Conservation (phyloP, 1,140 invertebrate species). For the Streblospio benedicti region DNA sequence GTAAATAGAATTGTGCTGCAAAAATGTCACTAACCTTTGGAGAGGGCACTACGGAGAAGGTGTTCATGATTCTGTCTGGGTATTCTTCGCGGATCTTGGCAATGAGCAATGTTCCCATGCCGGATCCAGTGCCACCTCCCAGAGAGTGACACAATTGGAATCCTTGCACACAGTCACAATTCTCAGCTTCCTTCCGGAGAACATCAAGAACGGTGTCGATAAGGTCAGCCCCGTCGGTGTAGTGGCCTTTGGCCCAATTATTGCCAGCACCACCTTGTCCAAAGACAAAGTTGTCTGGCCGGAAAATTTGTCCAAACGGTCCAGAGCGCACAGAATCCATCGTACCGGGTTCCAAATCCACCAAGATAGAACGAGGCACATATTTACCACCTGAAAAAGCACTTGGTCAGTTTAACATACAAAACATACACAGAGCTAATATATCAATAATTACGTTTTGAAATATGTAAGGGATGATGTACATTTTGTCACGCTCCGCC, state of each 20-base stretch:
- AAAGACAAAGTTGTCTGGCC: slow-evolving; percentile 43
- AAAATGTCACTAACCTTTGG: slow-evolving; percentile 23
- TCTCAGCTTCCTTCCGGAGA: slow-evolving; percentile 40
- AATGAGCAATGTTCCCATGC: slow-evolving; percentile 70
- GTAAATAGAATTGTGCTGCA: no score
- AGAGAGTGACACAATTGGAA: slow-evolving; percentile 74
- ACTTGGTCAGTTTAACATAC: no score
- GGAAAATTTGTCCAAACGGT: slow-evolving; percentile 41
- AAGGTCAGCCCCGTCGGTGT: slow-evolving; percentile 66
- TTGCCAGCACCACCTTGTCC: slow-evolving; percentile 67
- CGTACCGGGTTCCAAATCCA: slow-evolving; percentile 55
- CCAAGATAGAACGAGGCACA: slow-evolving; percentile 75
- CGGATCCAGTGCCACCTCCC: slow-evolving; percentile 71
- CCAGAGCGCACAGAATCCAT: slow-evolving; percentile 44
- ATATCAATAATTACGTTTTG: no score
- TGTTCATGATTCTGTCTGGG: slow-evolving; percentile 49
- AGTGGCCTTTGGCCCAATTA: slow-evolving; percentile 85
- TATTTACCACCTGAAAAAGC: slow-evolving; percentile 60
- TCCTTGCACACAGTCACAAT: slow-evolving; percentile 67
- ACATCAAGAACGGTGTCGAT: slow-evolving; percentile 41
- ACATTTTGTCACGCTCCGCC: no score
- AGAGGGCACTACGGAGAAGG: slow-evolving; percentile 28
- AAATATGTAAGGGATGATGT: no score
- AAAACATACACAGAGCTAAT: no score
- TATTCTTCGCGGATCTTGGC: slow-evolving; percentile 49